Evolutionary conservation across 2,888 invertebrate genomes (phyloP).

Genomic region (Andrena chrysosceles): DNA sequence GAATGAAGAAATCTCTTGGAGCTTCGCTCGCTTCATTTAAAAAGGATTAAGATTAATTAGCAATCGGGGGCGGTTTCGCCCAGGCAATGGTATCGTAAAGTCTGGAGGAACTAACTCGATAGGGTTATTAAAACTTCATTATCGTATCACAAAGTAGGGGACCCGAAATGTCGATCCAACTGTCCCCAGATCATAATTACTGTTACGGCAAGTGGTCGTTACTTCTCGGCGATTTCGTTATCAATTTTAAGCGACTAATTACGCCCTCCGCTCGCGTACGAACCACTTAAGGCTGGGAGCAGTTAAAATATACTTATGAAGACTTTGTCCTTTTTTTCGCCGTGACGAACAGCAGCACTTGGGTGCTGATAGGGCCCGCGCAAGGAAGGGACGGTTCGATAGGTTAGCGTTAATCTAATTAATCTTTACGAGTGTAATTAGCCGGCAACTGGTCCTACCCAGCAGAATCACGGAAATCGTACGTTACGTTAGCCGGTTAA

Average conservation of each 20-base stretch:
- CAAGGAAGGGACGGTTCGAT: constrained; percentile 56
- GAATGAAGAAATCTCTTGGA: too few species aligned
- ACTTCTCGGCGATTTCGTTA: constrained; percentile 19
- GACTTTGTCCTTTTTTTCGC: constrained; percentile 24
- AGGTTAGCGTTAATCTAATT: constrained; percentile 80
- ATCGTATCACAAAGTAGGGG: neutral
- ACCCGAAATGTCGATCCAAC: neutral
- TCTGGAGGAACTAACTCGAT: constrained; percentile 1
- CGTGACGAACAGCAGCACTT: constrained; percentile 42
- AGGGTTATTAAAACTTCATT: constrained; percentile 13
- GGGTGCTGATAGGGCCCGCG: constrained; percentile 44
- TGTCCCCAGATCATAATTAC: constrained; percentile 11
- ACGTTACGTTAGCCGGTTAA: constrained; percentile 46
- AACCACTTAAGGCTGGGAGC: constrained; percentile 22
- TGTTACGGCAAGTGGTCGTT: neutral
- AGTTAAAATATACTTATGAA: constrained; percentile 47
- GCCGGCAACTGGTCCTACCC: constrained; percentile 66
- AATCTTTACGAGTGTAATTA: constrained; percentile 83
- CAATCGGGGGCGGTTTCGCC: neutral
- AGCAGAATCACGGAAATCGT: constrained; percentile 52
- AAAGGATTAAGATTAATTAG: neutral
- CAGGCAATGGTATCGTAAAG: neutral
- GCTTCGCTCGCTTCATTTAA: neutral
- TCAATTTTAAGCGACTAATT: constrained; percentile 19
- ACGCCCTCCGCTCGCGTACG: neutral